Evolutionary conservation across 1,140 invertebrate species (phyloP).

Genomic region (Cherax quadricarinatus): DNA sequence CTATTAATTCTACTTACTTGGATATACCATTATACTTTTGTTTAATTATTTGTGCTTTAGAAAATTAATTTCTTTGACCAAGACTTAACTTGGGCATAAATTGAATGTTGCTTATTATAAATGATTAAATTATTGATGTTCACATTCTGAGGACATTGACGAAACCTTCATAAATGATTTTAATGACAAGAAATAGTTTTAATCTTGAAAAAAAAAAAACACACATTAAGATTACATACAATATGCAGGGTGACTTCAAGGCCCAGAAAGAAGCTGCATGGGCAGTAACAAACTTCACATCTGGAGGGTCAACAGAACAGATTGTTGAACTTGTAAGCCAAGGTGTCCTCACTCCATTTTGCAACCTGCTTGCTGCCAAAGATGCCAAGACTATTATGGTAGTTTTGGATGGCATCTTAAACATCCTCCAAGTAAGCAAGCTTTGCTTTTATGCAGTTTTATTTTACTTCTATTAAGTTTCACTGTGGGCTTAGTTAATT

Average conservation of each 20-base stretch:
- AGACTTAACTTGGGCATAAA: too few relatives aligned
- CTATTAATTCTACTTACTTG: too few relatives aligned
- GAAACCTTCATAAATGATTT: background rate
- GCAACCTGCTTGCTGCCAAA: constrained; percentile 78
- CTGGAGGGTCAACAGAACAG: constrained; percentile 84
- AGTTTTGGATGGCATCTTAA: constrained; percentile 82
- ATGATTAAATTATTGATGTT: constrained; percentile 58
- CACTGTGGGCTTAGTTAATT: background rate
- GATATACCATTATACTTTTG: too few relatives aligned
- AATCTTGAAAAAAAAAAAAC: too few relatives aligned
- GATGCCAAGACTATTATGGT: constrained; percentile 82
- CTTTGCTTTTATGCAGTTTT: too few relatives aligned
- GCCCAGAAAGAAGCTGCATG: constrained; percentile 89
- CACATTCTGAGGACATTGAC: constrained; percentile 25
- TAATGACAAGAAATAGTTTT: background rate
- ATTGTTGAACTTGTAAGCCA: constrained; percentile 82
- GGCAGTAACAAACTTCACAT: constrained; percentile 89
- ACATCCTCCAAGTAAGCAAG: constrained; percentile 79
- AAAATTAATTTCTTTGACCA: too few relatives aligned
- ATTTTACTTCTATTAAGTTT: background rate
- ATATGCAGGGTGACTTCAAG: constrained; percentile 84
- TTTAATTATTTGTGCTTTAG: too few relatives aligned
- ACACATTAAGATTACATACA: too few relatives aligned
- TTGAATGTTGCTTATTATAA: background rate
- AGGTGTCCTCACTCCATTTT: constrained; percentile 80